phyloP scores from a whole-genome alignment of 2,797 vertebrate genomes.

The Onychomys leucogaster region DNA sequence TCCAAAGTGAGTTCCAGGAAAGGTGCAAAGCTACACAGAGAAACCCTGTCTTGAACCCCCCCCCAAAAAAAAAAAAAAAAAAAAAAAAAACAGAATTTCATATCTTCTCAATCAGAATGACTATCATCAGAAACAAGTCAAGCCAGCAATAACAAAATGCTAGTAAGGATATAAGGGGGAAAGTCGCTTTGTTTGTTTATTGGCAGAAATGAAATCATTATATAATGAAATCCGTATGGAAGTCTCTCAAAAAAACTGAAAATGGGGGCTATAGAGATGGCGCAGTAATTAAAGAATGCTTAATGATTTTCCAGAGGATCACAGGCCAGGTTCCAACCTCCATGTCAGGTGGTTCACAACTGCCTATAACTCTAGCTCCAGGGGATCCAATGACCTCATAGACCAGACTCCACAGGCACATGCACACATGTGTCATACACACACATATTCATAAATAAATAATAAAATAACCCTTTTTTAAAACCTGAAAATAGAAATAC shows the following conservation, averaged over 20 bases:
- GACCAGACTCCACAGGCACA: neutral
- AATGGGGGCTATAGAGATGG: neutral
- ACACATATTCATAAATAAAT: neutral
- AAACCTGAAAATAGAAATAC: neutral
- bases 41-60: no score
- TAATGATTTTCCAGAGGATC: neutral
- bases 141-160: neutral
- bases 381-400: neutral
- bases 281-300: neutral
- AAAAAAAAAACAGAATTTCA: neutral
- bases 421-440: neutral
- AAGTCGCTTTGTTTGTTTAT: neutral
- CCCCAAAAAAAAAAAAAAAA: no score
- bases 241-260: neutral
- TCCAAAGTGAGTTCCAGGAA: no score
- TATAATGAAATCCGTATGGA: neutral
- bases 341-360: neutral
- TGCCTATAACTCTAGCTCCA: neutral
- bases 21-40: no score
- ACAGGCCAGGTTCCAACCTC: neutral
- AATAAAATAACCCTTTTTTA: neutral
- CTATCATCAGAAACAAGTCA: neutral
- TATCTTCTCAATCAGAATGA: neutral
- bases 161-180: neutral
- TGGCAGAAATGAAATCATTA: neutral